phyloP scores from a whole-genome alignment of 2,888 invertebrate genomes.

The Thecocarcelia acutangulata region DNA sequence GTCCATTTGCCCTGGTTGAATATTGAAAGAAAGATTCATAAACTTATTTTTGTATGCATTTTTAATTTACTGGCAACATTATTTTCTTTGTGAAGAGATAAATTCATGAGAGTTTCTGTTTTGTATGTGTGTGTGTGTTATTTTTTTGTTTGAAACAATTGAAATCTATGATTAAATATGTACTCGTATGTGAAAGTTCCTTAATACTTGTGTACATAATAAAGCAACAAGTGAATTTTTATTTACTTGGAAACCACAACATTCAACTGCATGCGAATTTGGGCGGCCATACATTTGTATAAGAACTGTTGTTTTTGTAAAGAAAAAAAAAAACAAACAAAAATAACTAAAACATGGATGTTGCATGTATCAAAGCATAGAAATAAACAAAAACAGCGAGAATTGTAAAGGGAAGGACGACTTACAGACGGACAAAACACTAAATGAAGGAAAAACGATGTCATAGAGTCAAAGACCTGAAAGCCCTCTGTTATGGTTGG shows the following conservation, averaged over 20 bases:
- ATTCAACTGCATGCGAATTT: conserved; percentile 51
- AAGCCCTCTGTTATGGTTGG: conserved; percentile 57
- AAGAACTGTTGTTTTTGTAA: conserved; percentile 9
- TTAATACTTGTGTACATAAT: conserved; percentile 45
- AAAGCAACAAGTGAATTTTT: conserved; percentile 63
- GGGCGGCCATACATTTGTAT: conserved; percentile 41
- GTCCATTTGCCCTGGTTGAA: no score
- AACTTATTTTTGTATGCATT: neutral
- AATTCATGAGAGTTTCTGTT: conserved; percentile 16
- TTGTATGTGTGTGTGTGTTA: neutral
- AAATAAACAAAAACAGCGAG: conserved; percentile 38
- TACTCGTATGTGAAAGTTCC: conserved; percentile 60
- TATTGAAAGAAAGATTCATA: neutral
- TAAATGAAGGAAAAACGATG: conserved; percentile 68
- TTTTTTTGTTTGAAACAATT: conserved; percentile 43
- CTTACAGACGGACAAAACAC: conserved; percentile 13
- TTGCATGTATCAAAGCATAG: conserved; percentile 46
- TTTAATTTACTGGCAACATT: neutral
- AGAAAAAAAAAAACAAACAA: no score
- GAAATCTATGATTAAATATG: conserved; percentile 59
- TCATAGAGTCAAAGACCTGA: conserved; percentile 74
- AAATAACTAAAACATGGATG: conserved; percentile 41
- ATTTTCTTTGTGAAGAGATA: conserved; percentile 5
- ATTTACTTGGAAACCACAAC: conserved; percentile 47
- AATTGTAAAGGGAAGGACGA: conserved; percentile 23